A percentile compares a stretch with the other conserved stretches of the same genome.
Conservation (phyloP, 2,797 vertebrate genomes). For the Eupleurogrammus muticus region DNA sequence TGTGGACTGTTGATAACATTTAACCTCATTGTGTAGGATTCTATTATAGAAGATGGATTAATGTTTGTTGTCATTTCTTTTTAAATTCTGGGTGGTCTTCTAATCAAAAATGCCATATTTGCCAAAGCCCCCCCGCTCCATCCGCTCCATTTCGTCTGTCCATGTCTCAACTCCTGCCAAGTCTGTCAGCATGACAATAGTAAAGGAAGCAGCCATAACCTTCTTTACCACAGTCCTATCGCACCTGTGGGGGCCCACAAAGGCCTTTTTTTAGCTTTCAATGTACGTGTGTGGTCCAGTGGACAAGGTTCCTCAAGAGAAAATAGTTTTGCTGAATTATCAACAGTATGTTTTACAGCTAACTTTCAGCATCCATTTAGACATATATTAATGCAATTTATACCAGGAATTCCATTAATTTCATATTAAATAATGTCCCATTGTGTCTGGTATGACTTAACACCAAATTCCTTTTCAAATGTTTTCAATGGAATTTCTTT, state of each 20-base stretch:
- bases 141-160: constrained; percentile 23
- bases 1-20: constrained; percentile 19
- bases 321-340: constrained; percentile 5
- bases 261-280: constrained; percentile 38
- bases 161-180: constrained; percentile 54
- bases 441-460: neutral
- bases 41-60: constrained; percentile 33
- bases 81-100: constrained; percentile 70
- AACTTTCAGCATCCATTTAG: neutral
- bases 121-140: constrained; percentile 8
- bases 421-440: neutral
- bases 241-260: constrained; percentile 69
- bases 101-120: constrained; percentile 51
- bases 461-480: constrained; percentile 26
- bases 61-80: constrained; percentile 35
- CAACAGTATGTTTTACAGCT: constrained; percentile 16
- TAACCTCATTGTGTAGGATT: constrained; percentile 21
- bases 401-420: neutral
- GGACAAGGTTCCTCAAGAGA: constrained; percentile 9
- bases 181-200: constrained; percentile 65
- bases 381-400: constrained; percentile 12
- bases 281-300: constrained; percentile 41
- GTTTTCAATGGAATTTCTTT: constrained; percentile 27
- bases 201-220: constrained; percentile 49
- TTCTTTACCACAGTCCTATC: constrained; percentile 52